These are phyloP conservation scores for Sinocyclocheilus grahami DNA, from an alignment of 2,113 vertebrate species.

Conservation along the genomic window DNA sequence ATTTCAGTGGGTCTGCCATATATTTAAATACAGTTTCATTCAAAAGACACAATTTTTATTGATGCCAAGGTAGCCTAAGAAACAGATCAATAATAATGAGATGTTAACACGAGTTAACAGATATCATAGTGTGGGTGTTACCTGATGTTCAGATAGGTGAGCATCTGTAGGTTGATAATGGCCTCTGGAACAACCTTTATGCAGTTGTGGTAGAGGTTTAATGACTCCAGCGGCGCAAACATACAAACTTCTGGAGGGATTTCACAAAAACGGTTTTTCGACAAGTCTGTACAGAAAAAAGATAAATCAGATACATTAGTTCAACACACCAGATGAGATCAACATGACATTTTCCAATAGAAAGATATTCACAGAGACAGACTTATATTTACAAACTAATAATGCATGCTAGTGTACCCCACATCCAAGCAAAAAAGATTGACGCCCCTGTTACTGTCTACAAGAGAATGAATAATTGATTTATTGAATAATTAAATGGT, in stretches of 20 bases:
- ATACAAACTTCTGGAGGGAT: constrained; percentile 93
- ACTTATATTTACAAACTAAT: background rate
- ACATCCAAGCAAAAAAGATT: background rate
- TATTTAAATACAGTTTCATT: background rate
- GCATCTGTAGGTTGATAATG: constrained; percentile 95
- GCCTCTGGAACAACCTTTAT: constrained; percentile 96
- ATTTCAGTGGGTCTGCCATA: background rate
- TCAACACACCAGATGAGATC: background rate
- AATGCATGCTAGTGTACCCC: background rate
- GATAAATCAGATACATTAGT: background rate
- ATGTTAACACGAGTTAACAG: background rate
- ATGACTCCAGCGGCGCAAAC: constrained; percentile 92
- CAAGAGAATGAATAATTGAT: background rate
- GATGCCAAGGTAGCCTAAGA: background rate
- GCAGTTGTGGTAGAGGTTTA: constrained; percentile 98
- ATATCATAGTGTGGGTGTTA: constrained; percentile 55
- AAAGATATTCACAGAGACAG: background rate
- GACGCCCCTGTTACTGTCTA: background rate
- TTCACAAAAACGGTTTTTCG: constrained; percentile 95
- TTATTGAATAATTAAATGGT: background rate
- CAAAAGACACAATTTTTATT: background rate
- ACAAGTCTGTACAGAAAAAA: constrained; percentile 83
- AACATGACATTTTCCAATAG: background rate
- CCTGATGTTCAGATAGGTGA: constrained; percentile 98
- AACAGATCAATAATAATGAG: background rate